Percentiles rank a stretch among this genome's conserved stretches.
These are phyloP conservation scores for Leptothorax acervorum DNA, from an alignment of 2,888 invertebrate species.

Conservation along the genomic window DNA sequence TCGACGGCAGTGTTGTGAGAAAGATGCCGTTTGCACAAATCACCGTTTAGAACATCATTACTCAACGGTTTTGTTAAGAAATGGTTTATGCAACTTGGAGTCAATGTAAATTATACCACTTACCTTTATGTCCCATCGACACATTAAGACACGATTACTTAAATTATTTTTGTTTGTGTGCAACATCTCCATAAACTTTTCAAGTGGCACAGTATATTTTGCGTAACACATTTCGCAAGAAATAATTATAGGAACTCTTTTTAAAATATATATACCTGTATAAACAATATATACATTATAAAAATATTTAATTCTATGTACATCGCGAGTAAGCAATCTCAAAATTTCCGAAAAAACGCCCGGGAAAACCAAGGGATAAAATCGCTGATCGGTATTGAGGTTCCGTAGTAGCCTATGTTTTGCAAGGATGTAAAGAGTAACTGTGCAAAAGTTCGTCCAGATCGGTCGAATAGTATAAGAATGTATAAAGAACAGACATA, in stretches of 20 bases:
- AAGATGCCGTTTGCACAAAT: constrained; percentile 43
- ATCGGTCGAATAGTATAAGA: no score
- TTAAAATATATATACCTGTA: neutral
- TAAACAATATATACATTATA: no score
- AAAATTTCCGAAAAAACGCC: no score
- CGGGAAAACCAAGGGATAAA: no score
- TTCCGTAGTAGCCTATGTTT: no score
- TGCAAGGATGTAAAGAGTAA: no score
- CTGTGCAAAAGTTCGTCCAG: no score
- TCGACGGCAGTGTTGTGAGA: constrained; percentile 34
- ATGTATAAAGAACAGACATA: no score
- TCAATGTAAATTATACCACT: constrained; percentile 45
- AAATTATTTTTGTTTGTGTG: neutral
- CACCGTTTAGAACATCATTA: constrained; percentile 26
- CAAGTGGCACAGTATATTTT: neutral
- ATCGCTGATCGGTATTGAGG: no score
- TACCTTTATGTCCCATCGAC: constrained; percentile 40
- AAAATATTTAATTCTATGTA: no score
- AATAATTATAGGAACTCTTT: neutral
- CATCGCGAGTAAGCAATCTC: no score
- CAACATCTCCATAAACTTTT: neutral
- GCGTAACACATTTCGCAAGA: neutral
- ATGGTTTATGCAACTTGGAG: constrained; percentile 71
- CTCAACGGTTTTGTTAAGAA: constrained; percentile 56
- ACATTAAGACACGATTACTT: neutral